phyloP scores from a whole-genome alignment of 1,140 invertebrate species.

The Leucophenga varia region DNA sequence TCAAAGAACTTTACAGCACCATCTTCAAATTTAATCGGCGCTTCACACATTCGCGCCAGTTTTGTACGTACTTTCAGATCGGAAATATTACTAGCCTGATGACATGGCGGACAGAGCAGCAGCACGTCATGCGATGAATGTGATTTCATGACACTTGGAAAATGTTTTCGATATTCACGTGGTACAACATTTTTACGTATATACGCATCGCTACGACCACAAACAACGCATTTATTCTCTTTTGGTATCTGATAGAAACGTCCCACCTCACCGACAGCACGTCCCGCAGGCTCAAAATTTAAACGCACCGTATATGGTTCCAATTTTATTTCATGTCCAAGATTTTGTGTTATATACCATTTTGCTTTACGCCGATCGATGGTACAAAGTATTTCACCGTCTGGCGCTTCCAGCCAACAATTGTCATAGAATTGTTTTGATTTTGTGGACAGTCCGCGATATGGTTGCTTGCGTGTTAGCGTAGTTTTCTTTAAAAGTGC shows the following conservation, averaged over 20 bases:
- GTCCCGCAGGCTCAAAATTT: conserved; percentile 78
- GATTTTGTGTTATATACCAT: conserved; percentile 73
- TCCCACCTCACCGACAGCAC: conserved; percentile 69
- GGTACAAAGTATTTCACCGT: conserved; percentile 76
- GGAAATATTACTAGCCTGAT: conserved; percentile 69
- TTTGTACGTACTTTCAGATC: conserved; percentile 66
- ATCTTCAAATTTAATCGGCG: conserved; percentile 59
- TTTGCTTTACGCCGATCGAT: conserved; percentile 79
- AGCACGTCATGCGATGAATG: conserved; percentile 83
- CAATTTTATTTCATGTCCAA: conserved; percentile 66
- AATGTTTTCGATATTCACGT: conserved; percentile 80
- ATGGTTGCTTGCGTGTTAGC: conserved; percentile 18
- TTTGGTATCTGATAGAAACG: conserved; percentile 75
- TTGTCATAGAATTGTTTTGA: conserved; percentile 78
- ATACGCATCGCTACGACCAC: conserved; percentile 70
- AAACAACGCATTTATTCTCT: conserved; percentile 83
- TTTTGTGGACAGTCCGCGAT: conserved; percentile 49
- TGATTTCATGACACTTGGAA: conserved; percentile 79
- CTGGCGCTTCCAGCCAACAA: conserved; percentile 75
- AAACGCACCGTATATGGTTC: conserved; percentile 75
- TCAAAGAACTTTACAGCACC: conserved; percentile 42
- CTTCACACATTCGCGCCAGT: conserved; percentile 66
- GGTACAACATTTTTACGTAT: conserved; percentile 82
- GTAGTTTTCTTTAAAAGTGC: conserved; percentile 12
- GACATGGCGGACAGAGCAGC: conserved; percentile 73